Base-by-base conservation (phyloP, 37 sponge, comb jelly and placozoan genomes). In the Crambe crambe region DNA sequence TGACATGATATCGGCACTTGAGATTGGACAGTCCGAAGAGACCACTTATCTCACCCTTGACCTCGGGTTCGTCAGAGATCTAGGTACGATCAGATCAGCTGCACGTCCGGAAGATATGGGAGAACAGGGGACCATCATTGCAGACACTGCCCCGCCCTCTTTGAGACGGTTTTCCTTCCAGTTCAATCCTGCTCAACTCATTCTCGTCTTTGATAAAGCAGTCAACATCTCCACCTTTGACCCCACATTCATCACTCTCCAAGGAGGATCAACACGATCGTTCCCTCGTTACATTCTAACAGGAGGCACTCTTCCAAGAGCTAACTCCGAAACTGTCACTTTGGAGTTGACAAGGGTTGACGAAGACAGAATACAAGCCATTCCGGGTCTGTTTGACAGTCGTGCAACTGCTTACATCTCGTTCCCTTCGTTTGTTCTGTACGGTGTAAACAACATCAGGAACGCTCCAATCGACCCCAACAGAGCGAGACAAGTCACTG, bases 161-260 rank as follows among this genome's bases (percentile, higher is more conserved):
- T 79, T 96, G 0, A 42, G 26, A 37, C 68, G n/a, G 40, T 96
- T 93, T 58, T 63, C 82, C 17, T 69, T 92, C 70, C 83, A 90
- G 35, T 84, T 85, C 40, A 77, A 91, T 42, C 90, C 89, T 43
- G 90, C 83, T 54, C 68, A 75, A 0, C 31, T 96, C 41, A 66
- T 72, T 21, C 73, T 96, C 30, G 84, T 91, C 12, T 96, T 96
- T 68, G 63, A 74, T 41, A 92, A 96, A 57, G 82, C 85, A 23
- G 58, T 96, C 71, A 81, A 86, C 37, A 56, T 68, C 4, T 81
- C 82, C 23, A 85, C 88, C 18, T 85, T 96, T 71, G 90, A 90
- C 34, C 82, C 89, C 4, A 84, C 88, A 22, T 78, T 80, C 42
- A 66, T 96, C 37, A 87, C 85, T 38, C 73, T 96, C 1, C 87